phyloP scores from a whole-genome alignment of 1,140 invertebrate genomes.

The Leptestheria dahalacensis region DNA sequence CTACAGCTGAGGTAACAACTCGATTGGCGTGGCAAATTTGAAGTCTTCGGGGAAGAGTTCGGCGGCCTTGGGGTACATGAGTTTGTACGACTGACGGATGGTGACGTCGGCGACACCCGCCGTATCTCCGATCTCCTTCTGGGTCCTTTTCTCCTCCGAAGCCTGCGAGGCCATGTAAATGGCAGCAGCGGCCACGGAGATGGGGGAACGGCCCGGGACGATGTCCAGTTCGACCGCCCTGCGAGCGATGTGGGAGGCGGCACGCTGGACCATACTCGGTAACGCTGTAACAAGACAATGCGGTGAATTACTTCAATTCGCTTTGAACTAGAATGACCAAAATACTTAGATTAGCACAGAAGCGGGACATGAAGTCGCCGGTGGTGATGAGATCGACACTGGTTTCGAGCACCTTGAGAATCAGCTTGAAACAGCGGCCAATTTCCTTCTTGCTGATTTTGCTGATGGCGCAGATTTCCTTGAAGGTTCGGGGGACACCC shows the following conservation, averaged over 20 bases:
- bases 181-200: constrained; percentile 95
- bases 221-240: constrained; percentile 95
- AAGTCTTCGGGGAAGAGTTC: constrained; percentile 93
- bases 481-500: constrained; percentile 95
- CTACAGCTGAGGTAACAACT: constrained; percentile 78
- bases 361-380: constrained; percentile 93
- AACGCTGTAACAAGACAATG: constrained; percentile 35
- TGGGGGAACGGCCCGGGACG: constrained; percentile 95
- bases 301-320: background rate
- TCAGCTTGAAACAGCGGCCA: constrained; percentile 88
- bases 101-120: constrained; percentile 96
- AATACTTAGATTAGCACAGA: constrained; percentile 55
- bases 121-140: constrained; percentile 97
- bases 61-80: constrained; percentile 87
- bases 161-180: constrained; percentile 99
- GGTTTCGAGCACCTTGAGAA: constrained; percentile 80
- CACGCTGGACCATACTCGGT: constrained; percentile 81
- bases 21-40: constrained; percentile 86
- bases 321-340: background rate
- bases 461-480: constrained; percentile 96
- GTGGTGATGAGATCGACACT: constrained; percentile 96
- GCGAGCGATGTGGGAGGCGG: constrained; percentile 89
- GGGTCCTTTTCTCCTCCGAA: constrained; percentile 83
- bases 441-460: constrained; percentile 99
- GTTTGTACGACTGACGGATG: constrained; percentile 91